Evolutionary conservation across 2,797 vertebrate genomes (phyloP).

Genomic region (Cyprinella venusta): DNA sequence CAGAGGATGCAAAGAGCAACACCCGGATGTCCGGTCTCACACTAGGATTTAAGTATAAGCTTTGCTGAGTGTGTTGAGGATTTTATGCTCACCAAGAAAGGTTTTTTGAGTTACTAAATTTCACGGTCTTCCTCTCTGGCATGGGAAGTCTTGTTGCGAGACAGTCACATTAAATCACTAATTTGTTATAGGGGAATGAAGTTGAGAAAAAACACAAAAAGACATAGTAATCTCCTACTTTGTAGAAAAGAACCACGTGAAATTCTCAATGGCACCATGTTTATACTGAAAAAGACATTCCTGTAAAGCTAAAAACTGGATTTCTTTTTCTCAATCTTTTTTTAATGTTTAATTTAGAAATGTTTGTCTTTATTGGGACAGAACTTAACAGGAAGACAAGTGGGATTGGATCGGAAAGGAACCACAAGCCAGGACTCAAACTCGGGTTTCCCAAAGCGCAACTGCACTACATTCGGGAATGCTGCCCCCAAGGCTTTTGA

Average conservation of each 20-base stretch:
- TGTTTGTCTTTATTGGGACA: background rate
- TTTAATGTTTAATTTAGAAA: background rate
- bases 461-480: background rate
- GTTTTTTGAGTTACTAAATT: background rate
- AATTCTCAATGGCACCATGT: background rate
- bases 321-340: background rate
- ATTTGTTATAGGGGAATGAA: background rate
- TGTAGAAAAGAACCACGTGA: background rate
- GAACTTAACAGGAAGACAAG: background rate
- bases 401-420: background rate
- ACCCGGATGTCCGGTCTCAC: constrained; percentile 2
- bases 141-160: background rate
- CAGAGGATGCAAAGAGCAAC: background rate
- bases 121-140: background rate
- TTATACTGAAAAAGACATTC: background rate
- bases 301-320: constrained; percentile 63
- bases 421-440: background rate
- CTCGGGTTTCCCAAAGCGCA: background rate
- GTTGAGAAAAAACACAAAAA: background rate
- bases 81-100: constrained; percentile 11
- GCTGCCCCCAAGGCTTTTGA: background rate
- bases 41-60: background rate
- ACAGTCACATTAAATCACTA: background rate
- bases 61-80: background rate
- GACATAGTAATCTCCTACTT: background rate